phyloP scores from a whole-genome alignment of 64 coral and sea anemone species.

The Pocillopora verrucosa region DNA sequence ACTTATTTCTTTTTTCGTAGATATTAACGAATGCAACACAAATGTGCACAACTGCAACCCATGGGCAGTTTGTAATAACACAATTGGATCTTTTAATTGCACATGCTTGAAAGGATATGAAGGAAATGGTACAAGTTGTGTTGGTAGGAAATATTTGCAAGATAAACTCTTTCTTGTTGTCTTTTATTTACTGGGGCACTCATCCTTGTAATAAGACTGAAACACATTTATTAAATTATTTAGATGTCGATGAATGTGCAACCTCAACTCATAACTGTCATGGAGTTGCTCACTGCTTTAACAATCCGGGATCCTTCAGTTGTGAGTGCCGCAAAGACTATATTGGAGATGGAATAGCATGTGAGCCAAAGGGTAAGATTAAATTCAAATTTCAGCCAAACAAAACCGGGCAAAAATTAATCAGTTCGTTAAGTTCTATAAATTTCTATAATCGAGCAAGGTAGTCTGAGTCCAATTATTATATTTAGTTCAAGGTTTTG shows the following conservation, averaged over 20 bases:
- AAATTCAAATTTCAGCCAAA: background rate
- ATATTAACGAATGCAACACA: background rate
- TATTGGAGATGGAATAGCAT: background rate
- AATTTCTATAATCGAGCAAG: background rate
- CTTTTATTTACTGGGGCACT: no score
- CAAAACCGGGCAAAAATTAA: no score
- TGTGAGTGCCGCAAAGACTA: background rate
- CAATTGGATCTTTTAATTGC: background rate
- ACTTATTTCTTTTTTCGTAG: background rate
- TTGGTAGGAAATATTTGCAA: background rate
- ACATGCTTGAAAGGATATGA: background rate
- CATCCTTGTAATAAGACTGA: no score
- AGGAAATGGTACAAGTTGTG: background rate
- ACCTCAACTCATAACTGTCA: background rate
- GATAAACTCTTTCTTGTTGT: background rate
- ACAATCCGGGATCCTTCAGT: background rate
- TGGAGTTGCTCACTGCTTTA: background rate
- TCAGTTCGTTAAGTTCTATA: background rate
- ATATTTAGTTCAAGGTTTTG: no score
- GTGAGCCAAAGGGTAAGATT: background rate
- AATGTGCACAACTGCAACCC: background rate
- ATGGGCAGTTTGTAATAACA: background rate
- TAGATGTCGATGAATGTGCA: slow-evolving; percentile 23
- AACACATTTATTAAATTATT: background rate
- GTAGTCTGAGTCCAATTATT: no score